phyloP scores from a whole-genome alignment of 2,797 vertebrate species.

The Lacerta bilineata region DNA sequence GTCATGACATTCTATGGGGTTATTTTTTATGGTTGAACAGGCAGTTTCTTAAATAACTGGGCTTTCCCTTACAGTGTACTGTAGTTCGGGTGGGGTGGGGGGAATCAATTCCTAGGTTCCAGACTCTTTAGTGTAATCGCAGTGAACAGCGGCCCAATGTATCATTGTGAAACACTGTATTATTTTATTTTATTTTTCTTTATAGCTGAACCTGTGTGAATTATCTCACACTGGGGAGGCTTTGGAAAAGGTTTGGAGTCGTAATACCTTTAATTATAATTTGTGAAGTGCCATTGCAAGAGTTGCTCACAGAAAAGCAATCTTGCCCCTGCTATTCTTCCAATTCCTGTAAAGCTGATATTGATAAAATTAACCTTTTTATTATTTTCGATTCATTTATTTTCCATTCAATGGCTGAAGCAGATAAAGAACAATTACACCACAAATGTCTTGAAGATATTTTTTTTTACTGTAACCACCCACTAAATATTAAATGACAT shows the following conservation, averaged over 20 bases:
- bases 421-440: neutral
- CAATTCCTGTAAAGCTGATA: conserved; percentile 7
- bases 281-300: conserved; percentile 17
- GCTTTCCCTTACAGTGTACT: conserved; percentile 31
- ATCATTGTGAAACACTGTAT: conserved; percentile 14
- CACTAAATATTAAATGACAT: conserved; percentile 23
- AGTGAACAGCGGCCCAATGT: conserved; percentile 28
- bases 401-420: neutral
- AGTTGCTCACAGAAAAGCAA: conserved; percentile 13
- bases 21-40: conserved; percentile 39
- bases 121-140: conserved; percentile 27
- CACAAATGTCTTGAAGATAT: neutral
- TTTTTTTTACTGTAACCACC: neutral
- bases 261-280: conserved; percentile 34
- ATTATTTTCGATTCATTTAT: conserved; percentile 6
- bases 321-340: neutral
- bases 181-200: conserved; percentile 12
- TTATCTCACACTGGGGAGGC: conserved; percentile 25
- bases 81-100: conserved; percentile 5
- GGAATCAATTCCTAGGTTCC: conserved; percentile 32
- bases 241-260: neutral
- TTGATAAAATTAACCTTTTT: conserved; percentile 38
- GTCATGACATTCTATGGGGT: neutral
- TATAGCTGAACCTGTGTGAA: conserved; percentile 13
- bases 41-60: conserved; percentile 17